These are phyloP conservation scores for Catagonus wagneri DNA, from an alignment of 2,113 vertebrate genomes.

Conservation along the genomic window DNA sequence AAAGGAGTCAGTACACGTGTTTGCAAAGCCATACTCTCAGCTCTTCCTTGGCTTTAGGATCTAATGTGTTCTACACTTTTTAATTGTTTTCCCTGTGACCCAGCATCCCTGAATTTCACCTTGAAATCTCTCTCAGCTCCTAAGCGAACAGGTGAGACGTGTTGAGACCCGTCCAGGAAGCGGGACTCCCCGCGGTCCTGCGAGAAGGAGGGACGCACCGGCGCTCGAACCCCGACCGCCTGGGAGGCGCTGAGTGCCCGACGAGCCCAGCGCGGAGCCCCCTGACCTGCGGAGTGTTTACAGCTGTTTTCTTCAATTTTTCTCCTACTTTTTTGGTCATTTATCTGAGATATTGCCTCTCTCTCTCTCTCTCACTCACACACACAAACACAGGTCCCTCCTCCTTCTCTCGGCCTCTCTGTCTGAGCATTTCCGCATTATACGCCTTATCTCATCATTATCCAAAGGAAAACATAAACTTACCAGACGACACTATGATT, in stretches of 20 bases:
- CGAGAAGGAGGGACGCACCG: too few relatives aligned
- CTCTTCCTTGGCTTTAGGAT: neutral
- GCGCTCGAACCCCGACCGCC: too few relatives aligned
- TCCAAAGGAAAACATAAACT: neutral
- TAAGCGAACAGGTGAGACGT: neutral
- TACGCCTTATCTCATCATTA: neutral
- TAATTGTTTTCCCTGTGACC: neutral
- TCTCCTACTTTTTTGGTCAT: neutral
- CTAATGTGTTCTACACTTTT: fast-evolving
- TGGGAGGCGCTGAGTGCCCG: too few relatives aligned
- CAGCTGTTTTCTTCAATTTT: neutral
- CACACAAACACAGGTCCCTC: neutral
- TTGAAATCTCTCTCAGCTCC: neutral
- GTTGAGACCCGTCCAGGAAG: neutral
- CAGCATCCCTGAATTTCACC: neutral
- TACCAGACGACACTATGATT: neutral
- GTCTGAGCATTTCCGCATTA: neutral
- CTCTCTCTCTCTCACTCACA: neutral
- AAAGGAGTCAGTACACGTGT: neutral
- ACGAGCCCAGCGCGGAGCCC: too few relatives aligned
- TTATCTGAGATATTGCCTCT: neutral
- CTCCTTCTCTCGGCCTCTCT: neutral
- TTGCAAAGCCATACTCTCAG: neutral
- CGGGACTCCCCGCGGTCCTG: too few relatives aligned
- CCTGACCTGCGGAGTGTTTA: too few relatives aligned